These are phyloP conservation scores for Drosophila dives DNA, from an alignment of 2,888 invertebrate species.

Conservation along the genomic window DNA sequence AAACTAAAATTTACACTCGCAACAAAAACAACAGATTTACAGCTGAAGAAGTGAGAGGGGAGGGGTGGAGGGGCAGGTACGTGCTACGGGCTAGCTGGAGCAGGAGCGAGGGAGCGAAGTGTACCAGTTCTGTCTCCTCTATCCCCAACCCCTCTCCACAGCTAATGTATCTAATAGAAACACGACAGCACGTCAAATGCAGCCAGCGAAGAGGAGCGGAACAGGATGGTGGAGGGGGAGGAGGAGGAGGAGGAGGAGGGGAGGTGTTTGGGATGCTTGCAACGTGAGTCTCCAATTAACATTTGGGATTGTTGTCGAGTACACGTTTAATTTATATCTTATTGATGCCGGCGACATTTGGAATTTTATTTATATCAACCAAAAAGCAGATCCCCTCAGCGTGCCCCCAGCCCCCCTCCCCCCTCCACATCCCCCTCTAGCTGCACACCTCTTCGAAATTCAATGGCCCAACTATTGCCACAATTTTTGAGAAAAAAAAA, in stretches of 20 bases:
- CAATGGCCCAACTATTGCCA: slow-evolving; percentile 53
- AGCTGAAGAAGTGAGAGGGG: background rate
- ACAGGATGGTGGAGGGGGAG: background rate
- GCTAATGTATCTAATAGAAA: slow-evolving; percentile 81
- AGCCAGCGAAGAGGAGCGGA: slow-evolving; percentile 39
- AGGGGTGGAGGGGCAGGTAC: background rate
- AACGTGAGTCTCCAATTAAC: slow-evolving; percentile 80
- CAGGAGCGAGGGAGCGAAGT: background rate
- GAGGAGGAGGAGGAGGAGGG: background rate
- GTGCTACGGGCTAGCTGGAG: background rate
- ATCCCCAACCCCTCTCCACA: slow-evolving; percentile 11
- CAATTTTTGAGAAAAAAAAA: background rate
- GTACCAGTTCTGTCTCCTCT: background rate
- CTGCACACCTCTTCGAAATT: slow-evolving; percentile 50
- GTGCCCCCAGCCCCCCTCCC: slow-evolving; percentile 4
- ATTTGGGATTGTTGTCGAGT: slow-evolving; percentile 73
- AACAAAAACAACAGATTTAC: slow-evolving; percentile 36
- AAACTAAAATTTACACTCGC: slow-evolving; percentile 67
- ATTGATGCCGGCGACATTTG: slow-evolving; percentile 81
- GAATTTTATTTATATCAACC: slow-evolving; percentile 76
- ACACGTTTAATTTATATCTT: slow-evolving; percentile 80
- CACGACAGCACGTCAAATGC: slow-evolving; percentile 76
- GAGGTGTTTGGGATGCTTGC: background rate
- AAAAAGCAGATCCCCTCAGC: background rate
- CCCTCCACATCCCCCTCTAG: slow-evolving; percentile 23